Base-by-base conservation (phyloP, 2,797 vertebrate species). In the Tragopan temminckii region DNA sequence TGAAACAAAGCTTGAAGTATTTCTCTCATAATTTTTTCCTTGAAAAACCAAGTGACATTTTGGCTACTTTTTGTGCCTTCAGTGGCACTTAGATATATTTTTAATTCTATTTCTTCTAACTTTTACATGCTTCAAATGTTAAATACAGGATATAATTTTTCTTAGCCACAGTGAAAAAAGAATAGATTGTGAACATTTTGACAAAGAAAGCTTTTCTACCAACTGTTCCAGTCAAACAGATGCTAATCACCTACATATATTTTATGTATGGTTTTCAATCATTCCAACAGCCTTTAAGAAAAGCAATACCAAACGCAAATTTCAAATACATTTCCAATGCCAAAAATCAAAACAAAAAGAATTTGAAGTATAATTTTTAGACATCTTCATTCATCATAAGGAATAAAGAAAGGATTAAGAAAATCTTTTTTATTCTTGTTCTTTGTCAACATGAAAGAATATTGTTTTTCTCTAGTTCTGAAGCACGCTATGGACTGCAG, bases 181-280 rank as follows among this genome's bases (percentile, higher is more conserved):
- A 53, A 7, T 46, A 15, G 12, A n/a, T 66, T 91, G 9, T 24
- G 42, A 89, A 64, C 13, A 55, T 71, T 53, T 85, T 80, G n/a
- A 71, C 40, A 75, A 84, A 94, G 53, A 62, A 88, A 68, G 7
- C 2, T 87, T 89, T 90, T 89, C 27, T 80, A 68, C 29, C 27
- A 95, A 77, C 62, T 46, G 29, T 71, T 91, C 20, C 71, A 82
- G 68, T 64, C 62, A 94, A 91, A 76, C 83, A 88, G 85, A 84
- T 94, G 52, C 89, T 94, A 91, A 93, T 95, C 43, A 19, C 57
- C 50, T 55, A 74, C 68, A 80, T 74, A 77, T 17, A 5, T 90
- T 80, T 94, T 80, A 84, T 90, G 68, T 36, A 66, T 75, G n/a
- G 42, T 62, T 87, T 87, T 90, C 86, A 91, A 36, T 93, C 71